Evolutionary conservation across 2,888 invertebrate species (phyloP), one percentile per base, ranked within the genome.

Genomic region (Salticus scenicus): DNA sequence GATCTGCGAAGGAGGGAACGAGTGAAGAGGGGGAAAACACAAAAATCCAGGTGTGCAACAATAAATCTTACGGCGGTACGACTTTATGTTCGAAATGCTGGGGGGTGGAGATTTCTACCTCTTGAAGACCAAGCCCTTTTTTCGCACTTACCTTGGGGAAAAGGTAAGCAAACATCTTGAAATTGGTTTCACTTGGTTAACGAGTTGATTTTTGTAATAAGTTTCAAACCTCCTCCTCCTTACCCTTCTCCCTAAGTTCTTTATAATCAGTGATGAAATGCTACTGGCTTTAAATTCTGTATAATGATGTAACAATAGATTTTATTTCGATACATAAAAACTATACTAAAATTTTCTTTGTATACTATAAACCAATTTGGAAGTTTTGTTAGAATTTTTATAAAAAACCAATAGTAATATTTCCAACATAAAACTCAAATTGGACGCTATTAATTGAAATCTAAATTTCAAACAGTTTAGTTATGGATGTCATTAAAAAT

Each of bases 11-110:
- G 82, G 77, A 73, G 83, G 77, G 70, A 42, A 31, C 7, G 66
- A 33, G 83, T 37, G 41, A n/a, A 71, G 57, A 57, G 24, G 24
- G n/a, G n/a, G 57, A 17, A n/a, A 24, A 73, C 73, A 77, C 51
- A 57, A 73, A 85, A 80, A 85, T 71, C 85, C 85, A 85, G 85
- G 85, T 85, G 85, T 85, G 85, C 79, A 70, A 74, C 30, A 79
- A 85, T 85, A 85, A 85, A 85, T 85, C 85, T 85, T 75, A 66
- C 72, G 77, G 82, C 71, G 66, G 82, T 76, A 37, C 64, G 82
- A 76, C 76, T 76, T 70, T 66, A 10, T 28, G 64, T 33, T 20
- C 71, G 31, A 4, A 20, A 4, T 10, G 10, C 37, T 42, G 71
- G 77, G 72, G 73, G 77, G 64, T 51, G 74, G 69, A 66, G 67